Base-by-base conservation (phyloP, 2,113 vertebrate genomes). In the Grallaria varia region DNA sequence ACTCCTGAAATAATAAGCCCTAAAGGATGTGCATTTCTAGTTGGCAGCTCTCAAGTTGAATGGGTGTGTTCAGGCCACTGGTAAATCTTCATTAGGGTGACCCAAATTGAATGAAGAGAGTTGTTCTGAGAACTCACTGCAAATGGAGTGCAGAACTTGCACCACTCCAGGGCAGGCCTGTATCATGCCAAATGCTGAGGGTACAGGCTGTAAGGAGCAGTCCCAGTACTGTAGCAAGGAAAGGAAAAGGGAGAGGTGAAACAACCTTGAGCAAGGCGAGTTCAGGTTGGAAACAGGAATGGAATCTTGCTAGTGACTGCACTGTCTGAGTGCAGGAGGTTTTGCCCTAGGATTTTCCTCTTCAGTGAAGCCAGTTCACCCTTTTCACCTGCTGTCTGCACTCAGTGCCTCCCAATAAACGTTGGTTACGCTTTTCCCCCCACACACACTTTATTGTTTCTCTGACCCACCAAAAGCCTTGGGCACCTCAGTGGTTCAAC, bases 121-220 rank as follows among this genome's bases (percentile, higher is more conserved):
- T 45, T 86, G 40, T 45, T 79, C 59, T 71, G 73, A 89, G 68
- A n/a, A 52, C 31, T 94, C 21, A 25, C 52, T 71, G 91, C 64
- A 86, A 22, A 53, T 25, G 40, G 56, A 78, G 66, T 53, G 25
- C 37, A 20, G 20, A 23, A 47, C 28, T 53, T 18, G 49, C 80
- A 42, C 31, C 44, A 19, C 58, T 55, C 64, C 23, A 19, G 52
- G 45, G 67, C 1, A 0, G 44, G 55, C 53, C 82, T 56, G 28
- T 33, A 3, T 42, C 72, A 20, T 10, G 9, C 30, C 53, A 22
- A 25, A 39, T 27, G 39, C 77, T 52, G 35, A 53, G 33, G 3
- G 1, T 55, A 37, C 58, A 45, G 42, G 13, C 33, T 69, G 30
- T 39, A 16, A 72, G 84, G 35, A 52, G 24, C 50, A 31, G 33